Base-by-base conservation (phyloP, 2,888 invertebrate genomes). In the Camptogramma bilineatum region DNA sequence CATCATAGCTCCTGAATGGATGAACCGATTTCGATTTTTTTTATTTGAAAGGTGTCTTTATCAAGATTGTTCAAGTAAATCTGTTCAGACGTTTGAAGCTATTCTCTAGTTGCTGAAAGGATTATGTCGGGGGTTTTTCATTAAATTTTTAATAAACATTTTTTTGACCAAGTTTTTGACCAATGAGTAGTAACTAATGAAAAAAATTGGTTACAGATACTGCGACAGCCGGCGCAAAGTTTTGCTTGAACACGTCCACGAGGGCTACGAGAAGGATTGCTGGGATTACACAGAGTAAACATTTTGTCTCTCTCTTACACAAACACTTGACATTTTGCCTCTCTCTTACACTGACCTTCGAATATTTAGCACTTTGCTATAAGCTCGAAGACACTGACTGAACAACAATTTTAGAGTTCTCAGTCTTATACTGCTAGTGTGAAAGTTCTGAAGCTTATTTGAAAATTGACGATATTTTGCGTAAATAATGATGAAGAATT, bases 231-330 rank as follows among this genome's bases (percentile, higher is more conserved):
- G 99, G 81, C 96, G 99, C 78, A 97, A 98, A 93, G 98, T 98
- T 73, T 94, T 99, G 74, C 94, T 99, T 81, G 98, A 98, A 87
- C 99, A 99, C 90, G 99, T 99, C 56, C 97, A 98, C 88, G 99
- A 99, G 94, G 99, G 99, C 70, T 99, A 99, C 88, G 99, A 99
- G 90, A 98, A 98, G 93, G 99, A 99, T 87, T 97, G 98, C 96
- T 99, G 99, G 99, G 97, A 97, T 83, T 98, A 97, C 90, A 97
- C 96, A 93, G 97, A 97, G 95, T 97, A 95, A 94, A 81, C 73
- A 62, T 70, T 77, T 77, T 79, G 70, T 76, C 75, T 72, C 71
- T 75, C 73, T 74, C 66, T 65, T 70, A 72, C 78, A 69, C 76
- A 62, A 73, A 64, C 77, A 68, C 71, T 34, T 44, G 16, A 44